phyloP scores from a whole-genome alignment of 2,888 invertebrate species.

The Electrophaes corylata region DNA sequence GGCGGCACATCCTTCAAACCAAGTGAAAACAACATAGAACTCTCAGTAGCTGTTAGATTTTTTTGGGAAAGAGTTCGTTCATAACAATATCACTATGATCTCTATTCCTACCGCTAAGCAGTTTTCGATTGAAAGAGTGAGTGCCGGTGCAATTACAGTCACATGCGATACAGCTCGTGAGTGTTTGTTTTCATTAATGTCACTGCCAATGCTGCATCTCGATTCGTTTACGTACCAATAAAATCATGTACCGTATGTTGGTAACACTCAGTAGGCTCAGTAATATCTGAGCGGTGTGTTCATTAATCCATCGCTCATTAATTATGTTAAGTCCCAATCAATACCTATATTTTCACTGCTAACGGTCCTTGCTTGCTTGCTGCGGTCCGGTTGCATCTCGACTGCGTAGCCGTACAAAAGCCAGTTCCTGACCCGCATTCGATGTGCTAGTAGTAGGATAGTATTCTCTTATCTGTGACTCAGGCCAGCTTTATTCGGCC shows the following conservation, averaged over 20 bases:
- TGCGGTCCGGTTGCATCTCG: neutral
- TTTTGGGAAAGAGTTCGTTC: no score
- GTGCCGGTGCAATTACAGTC: no score
- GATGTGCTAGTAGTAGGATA: neutral
- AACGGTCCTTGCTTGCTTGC: no score
- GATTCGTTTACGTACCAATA: neutral
- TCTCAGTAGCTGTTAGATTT: no score
- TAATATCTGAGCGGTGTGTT: neutral
- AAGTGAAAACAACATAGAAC: no score
- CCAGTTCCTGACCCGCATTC: neutral
- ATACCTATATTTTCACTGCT: neutral
- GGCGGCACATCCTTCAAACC: no score
- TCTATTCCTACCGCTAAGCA: no score
- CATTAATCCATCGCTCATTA: no score
- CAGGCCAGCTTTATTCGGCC: slow-evolving; percentile 1
- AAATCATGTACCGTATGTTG: neutral
- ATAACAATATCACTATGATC: no score
- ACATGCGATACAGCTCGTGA: neutral
- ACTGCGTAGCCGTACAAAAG: neutral
- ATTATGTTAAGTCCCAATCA: neutral
- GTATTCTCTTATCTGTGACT: no score
- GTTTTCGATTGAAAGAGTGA: no score
- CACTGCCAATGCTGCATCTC: neutral
- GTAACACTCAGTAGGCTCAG: neutral
- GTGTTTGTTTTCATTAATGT: neutral